phyloP scores from a whole-genome alignment of 2,888 invertebrate species.

The Ganaspis brasiliensis region DNA sequence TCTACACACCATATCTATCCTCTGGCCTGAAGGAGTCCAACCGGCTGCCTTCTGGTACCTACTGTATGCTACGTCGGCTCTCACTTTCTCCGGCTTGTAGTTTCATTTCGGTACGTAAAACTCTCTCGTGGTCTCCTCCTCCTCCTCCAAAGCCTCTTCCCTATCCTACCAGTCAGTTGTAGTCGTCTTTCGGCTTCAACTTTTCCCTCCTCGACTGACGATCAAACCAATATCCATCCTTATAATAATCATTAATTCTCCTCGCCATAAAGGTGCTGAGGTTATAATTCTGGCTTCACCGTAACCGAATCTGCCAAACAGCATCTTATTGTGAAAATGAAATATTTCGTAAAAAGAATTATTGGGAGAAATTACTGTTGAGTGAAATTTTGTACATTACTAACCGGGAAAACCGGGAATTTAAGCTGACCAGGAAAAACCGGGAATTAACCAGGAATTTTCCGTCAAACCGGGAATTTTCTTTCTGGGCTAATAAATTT shows the following conservation, averaged over 20 bases:
- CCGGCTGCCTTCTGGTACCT: conserved; percentile 67
- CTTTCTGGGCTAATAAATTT: too few relatives aligned
- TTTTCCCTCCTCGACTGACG: conserved; percentile 25
- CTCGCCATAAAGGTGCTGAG: neutral
- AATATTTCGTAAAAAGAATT: neutral
- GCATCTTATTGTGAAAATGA: neutral
- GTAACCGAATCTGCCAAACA: neutral
- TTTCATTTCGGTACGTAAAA: conserved; percentile 79
- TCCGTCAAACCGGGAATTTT: too few relatives aligned
- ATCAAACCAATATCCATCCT: neutral
- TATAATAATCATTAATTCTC: conserved; percentile 23
- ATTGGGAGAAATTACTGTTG: too few relatives aligned
- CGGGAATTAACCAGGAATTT: too few relatives aligned
- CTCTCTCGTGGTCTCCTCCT: conserved; percentile 72
- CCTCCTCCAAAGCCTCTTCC: conserved; percentile 52
- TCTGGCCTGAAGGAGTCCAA: conserved; percentile 69
- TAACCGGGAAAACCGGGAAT: too few relatives aligned
- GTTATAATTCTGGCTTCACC: conserved; percentile 9
- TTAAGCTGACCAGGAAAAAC: too few relatives aligned
- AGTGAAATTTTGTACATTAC: too few relatives aligned
- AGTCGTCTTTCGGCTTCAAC: conserved; percentile 35
- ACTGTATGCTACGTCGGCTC: conserved; percentile 74
- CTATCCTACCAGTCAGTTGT: conserved; percentile 49
- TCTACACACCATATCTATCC: conserved; percentile 70
- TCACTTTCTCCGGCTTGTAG: conserved; percentile 79